These are phyloP conservation scores for Brachystomella parvula DNA, from an alignment of 1,140 invertebrate species.

Conservation along the genomic window DNA sequence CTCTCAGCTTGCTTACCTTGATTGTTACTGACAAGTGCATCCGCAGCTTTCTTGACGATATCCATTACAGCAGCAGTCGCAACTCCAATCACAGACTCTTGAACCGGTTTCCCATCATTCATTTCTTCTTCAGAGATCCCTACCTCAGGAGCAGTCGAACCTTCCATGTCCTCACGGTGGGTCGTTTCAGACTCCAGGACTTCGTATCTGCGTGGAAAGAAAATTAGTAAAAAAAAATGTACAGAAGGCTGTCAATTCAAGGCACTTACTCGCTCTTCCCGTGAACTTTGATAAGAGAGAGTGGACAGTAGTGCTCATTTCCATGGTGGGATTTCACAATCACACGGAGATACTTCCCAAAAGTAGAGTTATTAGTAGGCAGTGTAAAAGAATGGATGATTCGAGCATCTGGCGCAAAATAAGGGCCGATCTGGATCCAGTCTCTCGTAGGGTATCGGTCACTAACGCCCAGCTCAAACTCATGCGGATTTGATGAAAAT, in stretches of 20 bases:
- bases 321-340: constrained; percentile 90
- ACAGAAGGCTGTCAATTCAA: background rate
- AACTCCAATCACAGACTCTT: constrained; percentile 66
- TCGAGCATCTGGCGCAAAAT: constrained; percentile 75
- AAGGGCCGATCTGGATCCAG: constrained; percentile 80
- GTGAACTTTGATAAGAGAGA: constrained; percentile 83
- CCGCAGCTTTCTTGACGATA: constrained; percentile 77
- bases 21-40: constrained; percentile 19
- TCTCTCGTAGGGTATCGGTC: constrained; percentile 86
- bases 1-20: background rate
- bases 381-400: constrained; percentile 74
- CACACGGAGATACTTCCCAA: constrained; percentile 84
- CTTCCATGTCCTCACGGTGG: constrained; percentile 21
- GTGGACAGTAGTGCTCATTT: constrained; percentile 92
- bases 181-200: constrained; percentile 48
- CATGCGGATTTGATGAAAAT: constrained; percentile 91
- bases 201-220: constrained; percentile 51
- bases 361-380: constrained; percentile 43
- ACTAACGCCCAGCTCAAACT: constrained; percentile 76
- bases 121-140: constrained; percentile 12
- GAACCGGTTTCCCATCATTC: constrained; percentile 4
- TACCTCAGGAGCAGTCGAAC: constrained; percentile 12
- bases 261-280: constrained; percentile 68
- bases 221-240: background rate
- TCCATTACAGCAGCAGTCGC: constrained; percentile 75